Evolutionary conservation across 2,888 invertebrate genomes (phyloP).

Genomic region (Apoda limacodes): DNA sequence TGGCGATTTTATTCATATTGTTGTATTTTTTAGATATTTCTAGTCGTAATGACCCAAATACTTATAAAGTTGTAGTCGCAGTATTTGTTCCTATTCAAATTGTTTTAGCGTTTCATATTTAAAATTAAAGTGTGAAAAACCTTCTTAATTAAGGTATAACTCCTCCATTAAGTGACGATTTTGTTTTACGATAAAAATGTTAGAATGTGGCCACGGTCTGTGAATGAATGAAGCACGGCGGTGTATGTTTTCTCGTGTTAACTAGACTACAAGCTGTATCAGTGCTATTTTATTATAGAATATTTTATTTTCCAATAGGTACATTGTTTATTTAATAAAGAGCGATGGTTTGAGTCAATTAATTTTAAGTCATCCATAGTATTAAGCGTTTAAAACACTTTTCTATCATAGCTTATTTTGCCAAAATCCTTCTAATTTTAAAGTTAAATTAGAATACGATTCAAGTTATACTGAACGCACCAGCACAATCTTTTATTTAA

Average conservation of each 20-base stretch:
- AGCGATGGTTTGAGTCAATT: slow-evolving; percentile 56
- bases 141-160: slow-evolving; percentile 32
- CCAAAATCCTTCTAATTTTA: slow-evolving; percentile 42
- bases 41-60: slow-evolving; percentile 61
- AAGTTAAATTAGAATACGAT: slow-evolving; percentile 36
- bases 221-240: too few relatives aligned
- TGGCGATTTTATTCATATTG: slow-evolving; percentile 33
- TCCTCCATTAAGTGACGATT: slow-evolving; percentile 36
- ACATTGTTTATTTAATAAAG: too few relatives aligned
- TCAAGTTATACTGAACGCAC: slow-evolving; percentile 42
- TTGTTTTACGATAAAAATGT: too few relatives aligned
- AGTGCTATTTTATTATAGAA: too few relatives aligned
- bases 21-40: slow-evolving; percentile 40
- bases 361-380: slow-evolving; percentile 66
- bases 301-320: too few relatives aligned
- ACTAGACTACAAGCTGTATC: too few relatives aligned
- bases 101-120: too few relatives aligned
- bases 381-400: slow-evolving; percentile 39
- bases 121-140: too few relatives aligned
- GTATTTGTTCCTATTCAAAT: slow-evolving; percentile 54
- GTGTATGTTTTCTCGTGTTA: too few relatives aligned
- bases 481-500: slow-evolving; percentile 58
- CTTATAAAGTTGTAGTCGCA: slow-evolving; percentile 41
- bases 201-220: too few relatives aligned
- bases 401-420: slow-evolving; percentile 51